Percentiles rank a stretch among this genome's conserved stretches.
Evolutionary conservation across 2,113 vertebrate species (phyloP).

Genomic region (Sciurus niger): DNA sequence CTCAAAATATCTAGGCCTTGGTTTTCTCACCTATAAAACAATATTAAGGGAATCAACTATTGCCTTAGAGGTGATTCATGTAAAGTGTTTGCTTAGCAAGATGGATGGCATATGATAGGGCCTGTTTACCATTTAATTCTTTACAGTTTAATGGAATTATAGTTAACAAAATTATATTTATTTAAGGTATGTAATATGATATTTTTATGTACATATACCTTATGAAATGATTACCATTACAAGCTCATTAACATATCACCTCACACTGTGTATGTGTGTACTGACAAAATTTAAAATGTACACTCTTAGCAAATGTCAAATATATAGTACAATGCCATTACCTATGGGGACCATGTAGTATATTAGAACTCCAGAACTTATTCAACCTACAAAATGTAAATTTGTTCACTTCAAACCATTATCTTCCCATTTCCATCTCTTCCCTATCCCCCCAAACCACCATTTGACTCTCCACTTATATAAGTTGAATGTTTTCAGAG

Average conservation of each 20-base stretch:
- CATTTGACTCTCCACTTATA: too few relatives aligned
- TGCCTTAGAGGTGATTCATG: not conserved
- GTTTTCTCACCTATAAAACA: not conserved
- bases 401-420: too few relatives aligned
- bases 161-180: not conserved
- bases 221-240: not conserved
- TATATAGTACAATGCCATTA: not conserved
- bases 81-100: not conserved
- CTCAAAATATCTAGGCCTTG: not conserved
- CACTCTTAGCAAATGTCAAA: not conserved
- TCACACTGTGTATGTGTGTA: not conserved
- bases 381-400: not conserved
- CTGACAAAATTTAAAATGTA: not conserved
- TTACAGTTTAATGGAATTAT: not conserved
- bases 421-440: not conserved
- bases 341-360: not conserved
- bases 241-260: not conserved
- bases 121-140: not conserved
- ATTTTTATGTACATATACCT: not conserved
- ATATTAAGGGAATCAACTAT: not conserved
- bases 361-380: not conserved
- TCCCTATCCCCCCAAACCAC: not conserved
- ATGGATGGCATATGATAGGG: not conserved
- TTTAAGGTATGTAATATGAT: not conserved
- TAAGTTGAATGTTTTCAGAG: not conserved